Evolutionary conservation across 30 jellyfish, hydroid and myxozoan genomes (phyloP), one percentile per base, ranked within the genome.

Genomic region (Hydractinia echinata): DNA sequence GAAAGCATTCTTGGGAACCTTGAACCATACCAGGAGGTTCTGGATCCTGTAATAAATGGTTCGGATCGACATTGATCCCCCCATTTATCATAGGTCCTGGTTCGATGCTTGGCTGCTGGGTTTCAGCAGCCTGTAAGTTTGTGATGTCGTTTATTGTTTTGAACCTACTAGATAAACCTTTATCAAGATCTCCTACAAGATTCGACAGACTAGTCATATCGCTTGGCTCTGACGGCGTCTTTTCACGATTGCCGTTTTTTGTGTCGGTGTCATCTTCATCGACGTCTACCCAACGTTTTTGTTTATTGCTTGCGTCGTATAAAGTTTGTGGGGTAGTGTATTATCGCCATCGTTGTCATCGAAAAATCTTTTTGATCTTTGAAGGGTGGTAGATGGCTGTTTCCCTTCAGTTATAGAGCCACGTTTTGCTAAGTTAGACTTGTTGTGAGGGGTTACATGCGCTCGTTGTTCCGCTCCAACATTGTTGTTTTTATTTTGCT

Each of bases 201-300:
- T 4, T 77, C 55, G 77, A 4, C 82, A 77, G 49, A 15, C 85
- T 60, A 8, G 51, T 6, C 30, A 51, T 54, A 77, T 77, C 85
- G 5, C 53, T 77, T 48, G 85, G 83, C 61, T 74, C 83, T 15
- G 83, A 52, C 61, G 83, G 85, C 53, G 85, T 77, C 60, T 77
- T 55, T 55, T 77, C 66, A 51, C 88, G 88, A 44, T 67, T 68
- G 15, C 58, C 85, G 53, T 67, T 80, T 16, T 30, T 30, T 4
- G 60, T 61, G 10, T 66, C 51, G 30, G 44, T 54, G 60, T 68
- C 84, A 49, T 80, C 88, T 18, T 80, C 88, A 52, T 80, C 88
- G 53, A 80, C 88, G 72, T 80, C 88, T 8, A 80, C 88, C 88
- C 88, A 80, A 44, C 88, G 83, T 80, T 80, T 80, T 5, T 62